Conservation (phyloP, 2,888 invertebrate genomes). For the Acronicta leporina region DNA sequence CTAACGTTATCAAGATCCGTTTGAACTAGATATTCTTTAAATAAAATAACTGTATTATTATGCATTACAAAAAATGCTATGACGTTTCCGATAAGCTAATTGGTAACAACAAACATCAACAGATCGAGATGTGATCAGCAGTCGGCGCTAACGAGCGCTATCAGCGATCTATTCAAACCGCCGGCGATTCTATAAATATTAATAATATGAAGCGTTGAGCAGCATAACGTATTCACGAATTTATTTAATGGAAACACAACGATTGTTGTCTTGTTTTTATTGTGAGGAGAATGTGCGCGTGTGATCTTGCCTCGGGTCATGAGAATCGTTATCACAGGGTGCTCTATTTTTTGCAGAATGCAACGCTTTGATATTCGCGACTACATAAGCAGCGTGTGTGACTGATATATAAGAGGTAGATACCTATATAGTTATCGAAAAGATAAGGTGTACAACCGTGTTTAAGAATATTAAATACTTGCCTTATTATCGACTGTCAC, state of each 20-base stretch:
- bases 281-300: constrained; percentile 66
- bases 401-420: neutral
- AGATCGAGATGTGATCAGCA: constrained; percentile 68
- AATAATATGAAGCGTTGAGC: constrained; percentile 68
- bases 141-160: constrained; percentile 70
- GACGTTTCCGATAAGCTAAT: constrained; percentile 77
- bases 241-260: constrained; percentile 81
- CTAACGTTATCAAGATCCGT: constrained; percentile 41
- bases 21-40: constrained; percentile 33
- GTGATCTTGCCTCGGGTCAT: constrained; percentile 77
- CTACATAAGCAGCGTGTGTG: neutral
- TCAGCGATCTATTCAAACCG: constrained; percentile 85
- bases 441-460: constrained; percentile 29
- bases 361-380: neutral
- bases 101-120: constrained; percentile 70
- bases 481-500: constrained; percentile 25
- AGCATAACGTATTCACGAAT: constrained; percentile 83
- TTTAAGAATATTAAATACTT: constrained; percentile 31
- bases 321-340: constrained; percentile 74
- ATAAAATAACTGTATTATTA: constrained; percentile 30
- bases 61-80: constrained; percentile 48
- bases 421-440: constrained; percentile 9
- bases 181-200: constrained; percentile 80
- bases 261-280: constrained; percentile 80
- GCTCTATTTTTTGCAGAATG: constrained; percentile 49